A percentile compares a stretch with the other conserved stretches of the same genome.
These are phyloP conservation scores for Peromyscus melanophrys DNA, from an alignment of 2,797 vertebrate genomes.

Conservation along the genomic window DNA sequence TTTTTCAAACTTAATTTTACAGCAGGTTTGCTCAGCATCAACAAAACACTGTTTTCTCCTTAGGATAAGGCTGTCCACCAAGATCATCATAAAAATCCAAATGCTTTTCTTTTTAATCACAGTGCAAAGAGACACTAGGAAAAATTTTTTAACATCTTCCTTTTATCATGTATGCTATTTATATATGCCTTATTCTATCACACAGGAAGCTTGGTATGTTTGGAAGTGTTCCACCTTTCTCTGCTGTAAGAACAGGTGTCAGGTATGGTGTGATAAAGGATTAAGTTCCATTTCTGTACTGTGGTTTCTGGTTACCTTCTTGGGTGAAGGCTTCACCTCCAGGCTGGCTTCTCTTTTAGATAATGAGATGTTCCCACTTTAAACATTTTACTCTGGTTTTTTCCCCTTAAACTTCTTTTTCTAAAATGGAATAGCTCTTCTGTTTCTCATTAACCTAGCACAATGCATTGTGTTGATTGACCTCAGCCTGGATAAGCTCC, in stretches of 20 bases:
- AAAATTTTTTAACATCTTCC: neutral
- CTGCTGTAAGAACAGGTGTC: neutral
- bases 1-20: constrained; percentile 66
- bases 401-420: neutral
- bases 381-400: neutral
- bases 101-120: constrained; percentile 50
- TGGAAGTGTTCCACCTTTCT: neutral
- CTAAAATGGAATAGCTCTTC: neutral
- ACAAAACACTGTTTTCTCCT: constrained; percentile 60
- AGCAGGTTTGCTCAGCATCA: constrained; percentile 48
- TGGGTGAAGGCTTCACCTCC: neutral
- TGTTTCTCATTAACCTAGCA: neutral
- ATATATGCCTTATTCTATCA: constrained; percentile 16
- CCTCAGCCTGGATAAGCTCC: neutral
- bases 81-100: neutral
- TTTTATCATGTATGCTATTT: constrained; percentile 51
- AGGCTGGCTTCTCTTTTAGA: neutral
- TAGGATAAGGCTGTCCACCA: neutral
- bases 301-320: neutral
- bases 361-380: neutral
- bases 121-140: constrained; percentile 9
- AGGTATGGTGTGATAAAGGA: neutral
- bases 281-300: neutral
- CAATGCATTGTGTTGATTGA: neutral
- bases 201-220: neutral